Conservation (phyloP, 1,140 invertebrate species). For the Vanessa atalanta region DNA sequence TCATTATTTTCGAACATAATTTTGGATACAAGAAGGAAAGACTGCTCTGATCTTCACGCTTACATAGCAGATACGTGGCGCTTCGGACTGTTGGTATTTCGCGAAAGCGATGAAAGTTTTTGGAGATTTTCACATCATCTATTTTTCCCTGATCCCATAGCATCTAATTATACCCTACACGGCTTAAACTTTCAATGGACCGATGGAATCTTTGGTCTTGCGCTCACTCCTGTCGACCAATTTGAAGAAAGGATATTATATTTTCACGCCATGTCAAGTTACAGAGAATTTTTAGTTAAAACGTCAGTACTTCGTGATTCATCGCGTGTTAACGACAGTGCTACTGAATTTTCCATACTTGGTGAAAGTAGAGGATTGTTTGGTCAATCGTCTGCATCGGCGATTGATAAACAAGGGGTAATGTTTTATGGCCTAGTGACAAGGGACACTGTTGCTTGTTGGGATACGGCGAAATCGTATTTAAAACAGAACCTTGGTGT, state of each 20-base stretch:
- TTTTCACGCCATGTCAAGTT: slow-evolving; percentile 91
- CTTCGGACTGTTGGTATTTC: slow-evolving; percentile 86
- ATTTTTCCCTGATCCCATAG: slow-evolving; percentile 89
- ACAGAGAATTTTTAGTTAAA: slow-evolving; percentile 86
- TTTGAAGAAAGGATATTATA: slow-evolving; percentile 83
- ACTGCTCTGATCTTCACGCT: slow-evolving; percentile 85
- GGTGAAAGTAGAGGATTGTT: slow-evolving; percentile 83
- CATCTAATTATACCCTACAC: slow-evolving; percentile 85
- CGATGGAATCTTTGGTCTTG: slow-evolving; percentile 89
- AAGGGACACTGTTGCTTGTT: slow-evolving; percentile 87
- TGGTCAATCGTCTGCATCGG: slow-evolving; percentile 87
- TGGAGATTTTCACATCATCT: slow-evolving; percentile 88
- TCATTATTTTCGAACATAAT: slow-evolving; percentile 88
- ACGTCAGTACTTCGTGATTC: slow-evolving; percentile 84
- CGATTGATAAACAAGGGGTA: slow-evolving; percentile 85
- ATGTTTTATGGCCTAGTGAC: slow-evolving; percentile 90
- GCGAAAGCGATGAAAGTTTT: slow-evolving; percentile 83
- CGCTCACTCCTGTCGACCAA: slow-evolving; percentile 83
- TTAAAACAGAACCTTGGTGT: slow-evolving; percentile 83
- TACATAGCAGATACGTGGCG: slow-evolving; percentile 90
- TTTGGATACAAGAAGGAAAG: slow-evolving; percentile 83
- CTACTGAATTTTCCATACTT: slow-evolving; percentile 83
- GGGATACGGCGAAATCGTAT: slow-evolving; percentile 88
- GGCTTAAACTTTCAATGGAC: slow-evolving; percentile 90
- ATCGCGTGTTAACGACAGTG: slow-evolving; percentile 76